These are phyloP conservation scores for Eulacestoma nigropectus DNA, from an alignment of 2,113 vertebrate genomes.

Conservation along the genomic window DNA sequence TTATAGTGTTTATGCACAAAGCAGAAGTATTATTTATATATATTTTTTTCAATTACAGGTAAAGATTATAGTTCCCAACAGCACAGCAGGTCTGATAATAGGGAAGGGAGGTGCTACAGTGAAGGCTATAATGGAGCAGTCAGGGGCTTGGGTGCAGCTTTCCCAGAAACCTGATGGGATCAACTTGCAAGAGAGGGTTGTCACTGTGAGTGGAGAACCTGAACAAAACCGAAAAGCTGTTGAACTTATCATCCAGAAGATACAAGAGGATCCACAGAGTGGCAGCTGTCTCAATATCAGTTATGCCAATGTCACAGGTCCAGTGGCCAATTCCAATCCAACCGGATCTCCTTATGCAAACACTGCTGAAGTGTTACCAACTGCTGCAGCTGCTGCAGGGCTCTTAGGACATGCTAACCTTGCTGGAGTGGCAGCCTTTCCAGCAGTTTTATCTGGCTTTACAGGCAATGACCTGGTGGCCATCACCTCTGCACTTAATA, in stretches of 20 bases:
- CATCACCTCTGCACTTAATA: slow-evolving; percentile 90
- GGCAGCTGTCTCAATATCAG: slow-evolving; percentile 90
- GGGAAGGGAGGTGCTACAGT: slow-evolving; percentile 89
- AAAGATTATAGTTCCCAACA: slow-evolving; percentile 92
- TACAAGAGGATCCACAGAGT: slow-evolving; percentile 88
- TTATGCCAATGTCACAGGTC: slow-evolving; percentile 88
- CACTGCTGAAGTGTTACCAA: slow-evolving; percentile 87
- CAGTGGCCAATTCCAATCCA: slow-evolving; percentile 88
- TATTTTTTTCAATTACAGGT: slow-evolving; percentile 86
- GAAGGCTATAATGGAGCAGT: slow-evolving; percentile 90
- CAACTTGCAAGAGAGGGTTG: slow-evolving; percentile 89
- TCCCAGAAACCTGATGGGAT: slow-evolving; percentile 89
- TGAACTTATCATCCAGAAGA: slow-evolving; percentile 90
- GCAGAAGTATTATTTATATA: slow-evolving; percentile 82
- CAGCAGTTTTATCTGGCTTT: slow-evolving; percentile 85
- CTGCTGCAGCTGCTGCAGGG: slow-evolving; percentile 83
- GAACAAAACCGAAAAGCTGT: slow-evolving; percentile 89
- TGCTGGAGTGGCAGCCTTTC: slow-evolving; percentile 85
- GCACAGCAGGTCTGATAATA: slow-evolving; percentile 89
- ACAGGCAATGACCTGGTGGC: slow-evolving; percentile 87
- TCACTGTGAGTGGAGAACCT: slow-evolving; percentile 88
- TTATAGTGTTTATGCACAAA: slow-evolving; percentile 72
- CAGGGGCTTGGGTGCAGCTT: slow-evolving; percentile 89
- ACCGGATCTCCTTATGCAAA: slow-evolving; percentile 89
- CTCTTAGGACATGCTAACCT: slow-evolving; percentile 87